Conservation (phyloP, 1,140 invertebrate genomes). For the Brachionus rubens region DNA sequence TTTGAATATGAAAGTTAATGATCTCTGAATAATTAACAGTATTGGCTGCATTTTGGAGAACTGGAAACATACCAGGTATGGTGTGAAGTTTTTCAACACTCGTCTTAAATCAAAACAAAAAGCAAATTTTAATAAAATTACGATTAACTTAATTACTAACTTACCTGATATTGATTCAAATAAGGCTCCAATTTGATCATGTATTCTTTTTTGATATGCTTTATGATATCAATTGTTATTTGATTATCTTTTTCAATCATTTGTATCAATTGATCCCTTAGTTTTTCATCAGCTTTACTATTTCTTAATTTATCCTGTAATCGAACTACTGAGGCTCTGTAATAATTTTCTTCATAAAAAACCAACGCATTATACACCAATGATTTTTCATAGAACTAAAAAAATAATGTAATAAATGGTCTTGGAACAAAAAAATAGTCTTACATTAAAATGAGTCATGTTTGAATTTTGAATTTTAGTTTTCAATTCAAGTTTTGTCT, state of each 20-base stretch:
- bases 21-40: conserved; percentile 20
- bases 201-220: conserved; percentile 36
- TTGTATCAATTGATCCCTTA: conserved; percentile 34
- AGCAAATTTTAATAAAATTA: background rate
- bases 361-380: conserved; percentile 10
- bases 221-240: conserved; percentile 16
- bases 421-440: background rate
- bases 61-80: conserved; percentile 34
- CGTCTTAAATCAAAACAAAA: background rate
- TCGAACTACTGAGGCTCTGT: background rate
- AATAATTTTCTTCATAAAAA: conserved; percentile 41
- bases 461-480: conserved; percentile 40
- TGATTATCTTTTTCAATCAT: conserved; percentile 43
- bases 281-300: conserved; percentile 33
- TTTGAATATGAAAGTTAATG: background rate
- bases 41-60: conserved; percentile 25
- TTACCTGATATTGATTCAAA: conserved; percentile 46
- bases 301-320: conserved; percentile 30
- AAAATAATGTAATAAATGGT: background rate
- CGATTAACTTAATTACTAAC: background rate
- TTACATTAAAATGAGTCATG: conserved; percentile 35
- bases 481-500: conserved; percentile 23
- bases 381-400: conserved; percentile 32
- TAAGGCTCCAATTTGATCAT: conserved; percentile 36
- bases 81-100: conserved; percentile 21